These are phyloP conservation scores for Clarias platycephalus DNA, from an alignment of 2,797 vertebrate species.

Conservation along the genomic window DNA sequence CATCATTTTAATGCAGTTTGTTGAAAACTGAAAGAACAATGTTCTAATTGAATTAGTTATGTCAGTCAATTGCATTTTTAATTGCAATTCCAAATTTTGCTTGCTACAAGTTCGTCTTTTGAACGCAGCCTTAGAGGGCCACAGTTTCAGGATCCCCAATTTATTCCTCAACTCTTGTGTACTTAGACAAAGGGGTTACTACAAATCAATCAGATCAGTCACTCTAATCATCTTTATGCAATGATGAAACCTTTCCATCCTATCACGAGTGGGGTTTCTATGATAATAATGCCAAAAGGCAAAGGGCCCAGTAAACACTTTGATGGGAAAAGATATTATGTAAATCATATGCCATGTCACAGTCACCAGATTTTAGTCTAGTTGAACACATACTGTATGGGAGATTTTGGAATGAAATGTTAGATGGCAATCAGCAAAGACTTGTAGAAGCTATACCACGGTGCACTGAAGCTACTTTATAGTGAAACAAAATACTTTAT, in stretches of 20 bases:
- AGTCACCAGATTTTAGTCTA: not conserved
- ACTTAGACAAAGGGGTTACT: not conserved
- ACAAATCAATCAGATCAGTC: not conserved
- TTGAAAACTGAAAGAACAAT: not conserved
- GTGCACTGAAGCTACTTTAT: not conserved
- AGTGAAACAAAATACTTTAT: not conserved
- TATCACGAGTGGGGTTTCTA: not conserved
- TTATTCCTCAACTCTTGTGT: not conserved
- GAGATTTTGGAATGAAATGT: not conserved
- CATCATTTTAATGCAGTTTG: not conserved
- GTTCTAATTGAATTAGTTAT: not conserved
- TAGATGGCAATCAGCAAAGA: not conserved
- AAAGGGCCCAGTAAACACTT: no score
- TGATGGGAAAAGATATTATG: not conserved
- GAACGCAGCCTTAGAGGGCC: not conserved
- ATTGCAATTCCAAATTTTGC: no score
- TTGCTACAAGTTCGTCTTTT: no score
- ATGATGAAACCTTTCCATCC: not conserved
- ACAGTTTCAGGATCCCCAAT: not conserved
- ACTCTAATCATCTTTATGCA: not conserved
- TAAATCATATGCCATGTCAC: not conserved
- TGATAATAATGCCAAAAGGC: not conserved
- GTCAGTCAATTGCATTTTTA: no score
- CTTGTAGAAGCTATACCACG: not conserved
- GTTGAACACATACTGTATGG: not conserved